Conservation (phyloP, 2,888 invertebrate species). For the Amiota minor region DNA sequence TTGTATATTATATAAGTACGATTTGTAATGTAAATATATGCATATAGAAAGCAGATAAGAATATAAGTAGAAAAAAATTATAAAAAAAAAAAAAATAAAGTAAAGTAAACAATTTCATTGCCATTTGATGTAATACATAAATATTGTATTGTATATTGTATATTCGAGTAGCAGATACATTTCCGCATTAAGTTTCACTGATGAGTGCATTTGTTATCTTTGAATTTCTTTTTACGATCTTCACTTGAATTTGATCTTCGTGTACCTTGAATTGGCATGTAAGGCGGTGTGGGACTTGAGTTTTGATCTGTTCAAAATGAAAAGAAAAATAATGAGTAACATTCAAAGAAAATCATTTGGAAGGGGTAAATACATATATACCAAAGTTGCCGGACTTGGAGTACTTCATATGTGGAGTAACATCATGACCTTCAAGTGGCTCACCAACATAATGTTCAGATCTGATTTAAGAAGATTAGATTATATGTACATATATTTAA, state of each 20-base stretch:
- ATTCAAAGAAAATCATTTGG: background rate
- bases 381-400: slow-evolving; percentile 70
- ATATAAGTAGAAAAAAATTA: background rate
- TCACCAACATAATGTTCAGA: slow-evolving; percentile 68
- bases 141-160: background rate
- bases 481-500: background rate
- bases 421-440: slow-evolving; percentile 59
- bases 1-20: slow-evolving; percentile 13
- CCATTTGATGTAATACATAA: slow-evolving; percentile 33
- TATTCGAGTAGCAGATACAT: no score
- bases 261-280: slow-evolving; percentile 86
- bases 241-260: slow-evolving; percentile 80
- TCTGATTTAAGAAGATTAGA: slow-evolving; percentile 39
- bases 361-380: slow-evolving; percentile 67
- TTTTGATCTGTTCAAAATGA: slow-evolving; percentile 71
- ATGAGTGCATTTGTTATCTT: slow-evolving; percentile 79
- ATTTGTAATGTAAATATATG: background rate
- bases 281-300: slow-evolving; percentile 78
- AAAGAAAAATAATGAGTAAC: background rate
- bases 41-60: background rate
- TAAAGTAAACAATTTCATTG: slow-evolving; percentile 58
- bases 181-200: slow-evolving; percentile 72
- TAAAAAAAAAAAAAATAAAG: slow-evolving; percentile 33
- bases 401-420: slow-evolving; percentile 65
- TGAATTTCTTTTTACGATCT: slow-evolving; percentile 76